phyloP scores from a whole-genome alignment of 2,797 vertebrate genomes.

The Chloroceryle inda region DNA sequence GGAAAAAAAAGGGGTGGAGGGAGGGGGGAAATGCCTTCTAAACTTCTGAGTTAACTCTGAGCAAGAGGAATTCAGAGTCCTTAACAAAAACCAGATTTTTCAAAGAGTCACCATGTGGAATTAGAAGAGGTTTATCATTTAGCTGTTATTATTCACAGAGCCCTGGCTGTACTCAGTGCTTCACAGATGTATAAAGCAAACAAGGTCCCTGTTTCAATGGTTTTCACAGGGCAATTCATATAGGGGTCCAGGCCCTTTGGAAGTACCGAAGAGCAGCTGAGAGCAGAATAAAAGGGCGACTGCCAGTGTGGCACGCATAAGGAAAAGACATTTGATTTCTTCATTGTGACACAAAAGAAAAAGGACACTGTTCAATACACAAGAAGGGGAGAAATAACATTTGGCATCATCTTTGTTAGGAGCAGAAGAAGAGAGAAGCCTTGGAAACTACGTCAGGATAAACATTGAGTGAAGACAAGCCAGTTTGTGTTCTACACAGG shows the following conservation, averaged over 20 bases:
- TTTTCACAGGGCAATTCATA: not conserved
- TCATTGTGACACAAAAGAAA: not conserved
- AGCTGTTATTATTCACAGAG: slow-evolving; percentile 33
- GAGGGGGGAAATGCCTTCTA: not conserved
- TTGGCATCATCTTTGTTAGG: not conserved
- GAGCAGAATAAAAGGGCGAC: not conserved
- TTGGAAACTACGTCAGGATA: not conserved
- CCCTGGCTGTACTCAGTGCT: slow-evolving; percentile 6
- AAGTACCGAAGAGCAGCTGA: not conserved
- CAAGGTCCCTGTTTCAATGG: not conserved
- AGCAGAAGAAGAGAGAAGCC: not conserved
- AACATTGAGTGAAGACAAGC: not conserved
- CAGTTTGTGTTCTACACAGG: not conserved
- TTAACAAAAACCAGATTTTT: slow-evolving; percentile 33
- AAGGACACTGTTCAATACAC: not conserved
- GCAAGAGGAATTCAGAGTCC: not conserved
- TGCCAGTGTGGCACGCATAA: not conserved
- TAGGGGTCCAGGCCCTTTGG: not conserved
- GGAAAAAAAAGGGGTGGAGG: not conserved
- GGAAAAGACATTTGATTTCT: not conserved
- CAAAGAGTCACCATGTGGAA: slow-evolving; percentile 32
- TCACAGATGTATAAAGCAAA: slow-evolving; percentile 40
- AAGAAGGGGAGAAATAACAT: not conserved
- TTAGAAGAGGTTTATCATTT: slow-evolving; percentile 47
- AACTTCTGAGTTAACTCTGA: slow-evolving; percentile 15